A percentile compares a stretch with the other conserved stretches of the same genome.
These are phyloP conservation scores for Pangasius larnaudii DNA, from an alignment of 2,797 vertebrate genomes.

Conservation along the genomic window DNA sequence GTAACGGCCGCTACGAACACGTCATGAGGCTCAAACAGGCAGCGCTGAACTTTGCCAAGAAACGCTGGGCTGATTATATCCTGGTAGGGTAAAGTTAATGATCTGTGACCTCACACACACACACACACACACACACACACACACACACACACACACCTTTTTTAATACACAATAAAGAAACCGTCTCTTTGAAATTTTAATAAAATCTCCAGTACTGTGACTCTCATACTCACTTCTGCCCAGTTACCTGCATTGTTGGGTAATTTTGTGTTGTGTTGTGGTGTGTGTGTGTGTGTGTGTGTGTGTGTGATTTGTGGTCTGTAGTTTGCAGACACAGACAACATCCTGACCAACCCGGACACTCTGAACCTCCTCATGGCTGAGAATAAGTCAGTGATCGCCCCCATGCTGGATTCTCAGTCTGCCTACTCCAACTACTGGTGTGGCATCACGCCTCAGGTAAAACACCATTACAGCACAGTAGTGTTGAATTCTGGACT, in stretches of 20 bases:
- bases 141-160: not conserved
- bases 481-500: accelerated
- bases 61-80: conserved; percentile 88
- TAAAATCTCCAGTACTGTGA: not conserved
- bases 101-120: conserved; percentile 3
- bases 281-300: not conserved
- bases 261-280: not conserved
- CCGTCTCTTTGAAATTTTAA: not conserved
- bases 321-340: conserved; percentile 91
- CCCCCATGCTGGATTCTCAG: conserved; percentile 94
- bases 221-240: not conserved
- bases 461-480: not conserved
- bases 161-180: not conserved
- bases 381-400: conserved; percentile 86
- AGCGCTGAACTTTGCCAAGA: conserved; percentile 86
- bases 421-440: conserved; percentile 97
- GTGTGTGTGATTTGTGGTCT: conserved; percentile 14
- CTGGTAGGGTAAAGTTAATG: conserved; percentile 74
- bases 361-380: conserved; percentile 84
- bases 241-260: not conserved
- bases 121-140: conserved; percentile 7
- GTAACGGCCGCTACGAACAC: conserved; percentile 86
- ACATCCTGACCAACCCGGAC: conserved; percentile 90
- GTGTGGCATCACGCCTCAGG: conserved; percentile 92
- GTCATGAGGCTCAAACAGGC: conserved; percentile 95